Conservation (phyloP, 23 tunicate genomes). For the Ciona savignyi region DNA sequence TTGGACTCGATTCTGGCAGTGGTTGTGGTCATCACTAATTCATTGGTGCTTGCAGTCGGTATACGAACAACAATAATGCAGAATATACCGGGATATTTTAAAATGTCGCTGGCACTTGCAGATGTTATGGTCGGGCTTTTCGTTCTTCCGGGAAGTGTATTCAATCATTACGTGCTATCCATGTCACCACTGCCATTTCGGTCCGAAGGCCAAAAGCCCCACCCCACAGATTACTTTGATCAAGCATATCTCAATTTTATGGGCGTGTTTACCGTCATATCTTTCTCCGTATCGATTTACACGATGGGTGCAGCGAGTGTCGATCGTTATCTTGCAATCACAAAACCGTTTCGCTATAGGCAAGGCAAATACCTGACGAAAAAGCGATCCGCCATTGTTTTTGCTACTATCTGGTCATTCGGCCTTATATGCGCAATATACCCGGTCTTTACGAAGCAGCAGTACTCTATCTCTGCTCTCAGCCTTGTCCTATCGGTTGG, state of each 20-base stretch:
- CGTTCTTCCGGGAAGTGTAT: slow-evolving; percentile 61
- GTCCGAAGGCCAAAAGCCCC: slow-evolving; percentile 29
- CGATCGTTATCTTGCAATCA: slow-evolving; percentile 74
- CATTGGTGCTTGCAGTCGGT: slow-evolving; percentile 52
- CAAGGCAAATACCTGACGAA: slow-evolving; percentile 64
- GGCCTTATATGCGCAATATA: slow-evolving; percentile 34
- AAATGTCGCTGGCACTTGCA: slow-evolving; percentile 79
- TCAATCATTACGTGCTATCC: slow-evolving; percentile 30
- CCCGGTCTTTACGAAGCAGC: slow-evolving; percentile 33
- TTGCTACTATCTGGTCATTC: slow-evolving; percentile 47
- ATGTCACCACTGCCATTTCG: slow-evolving; percentile 64
- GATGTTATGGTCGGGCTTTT: slow-evolving; percentile 70
- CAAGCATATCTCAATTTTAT: slow-evolving; percentile 32
- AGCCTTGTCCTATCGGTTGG: slow-evolving; percentile 58
- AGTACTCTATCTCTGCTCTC: slow-evolving; percentile 27
- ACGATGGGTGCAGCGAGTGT: slow-evolving; percentile 70
- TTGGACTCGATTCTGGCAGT: slow-evolving; percentile 48
- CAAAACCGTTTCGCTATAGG: slow-evolving; percentile 54
- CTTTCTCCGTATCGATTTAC: slow-evolving; percentile 43
- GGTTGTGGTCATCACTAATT: slow-evolving; percentile 37
- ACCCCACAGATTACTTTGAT: slow-evolving; percentile 39
- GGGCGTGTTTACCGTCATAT: slow-evolving; percentile 57
- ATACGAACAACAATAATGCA: slow-evolving; percentile 47
- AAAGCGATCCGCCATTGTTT: slow-evolving; percentile 12
- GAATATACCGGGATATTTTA: slow-evolving; percentile 92